phyloP scores from a whole-genome alignment of 2,113 vertebrate genomes.

The Oreocharis arfaki region DNA sequence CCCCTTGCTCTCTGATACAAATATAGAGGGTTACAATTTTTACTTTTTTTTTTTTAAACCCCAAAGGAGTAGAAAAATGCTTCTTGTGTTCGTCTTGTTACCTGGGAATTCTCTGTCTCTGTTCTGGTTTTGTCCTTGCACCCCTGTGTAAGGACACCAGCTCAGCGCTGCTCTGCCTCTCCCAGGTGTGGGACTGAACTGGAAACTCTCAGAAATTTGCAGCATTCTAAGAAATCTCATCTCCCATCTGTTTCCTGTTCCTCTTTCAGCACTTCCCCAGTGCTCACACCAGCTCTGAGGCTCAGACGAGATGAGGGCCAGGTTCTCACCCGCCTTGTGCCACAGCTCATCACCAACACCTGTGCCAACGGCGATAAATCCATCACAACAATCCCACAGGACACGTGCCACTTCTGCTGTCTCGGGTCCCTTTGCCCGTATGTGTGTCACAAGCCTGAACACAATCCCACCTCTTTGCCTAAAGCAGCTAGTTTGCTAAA shows the following conservation, averaged over 20 bases:
- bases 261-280: constrained; percentile 52
- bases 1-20: neutral
- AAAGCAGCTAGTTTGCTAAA: neutral
- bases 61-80: neutral
- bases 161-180: neutral
- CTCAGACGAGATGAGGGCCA: neutral
- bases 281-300: neutral
- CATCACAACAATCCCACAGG: fast-evolving
- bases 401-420: fast-evolving
- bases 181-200: neutral
- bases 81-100: neutral
- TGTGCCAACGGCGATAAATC: fast-evolving
- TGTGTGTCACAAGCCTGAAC: neutral
- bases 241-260: constrained; percentile 77
- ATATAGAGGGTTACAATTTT: neutral
- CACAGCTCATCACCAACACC: neutral
- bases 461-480: neutral
- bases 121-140: neutral
- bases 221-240: constrained; percentile 54
- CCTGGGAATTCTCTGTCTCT: neutral
- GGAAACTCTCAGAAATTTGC: neutral
- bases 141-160: neutral
- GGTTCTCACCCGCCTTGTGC: neutral
- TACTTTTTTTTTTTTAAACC: neutral
- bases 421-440: fast-evolving